These are phyloP conservation scores for Scomberomorus guttatus DNA, from an alignment of 2,797 vertebrate species.

Conservation along the genomic window DNA sequence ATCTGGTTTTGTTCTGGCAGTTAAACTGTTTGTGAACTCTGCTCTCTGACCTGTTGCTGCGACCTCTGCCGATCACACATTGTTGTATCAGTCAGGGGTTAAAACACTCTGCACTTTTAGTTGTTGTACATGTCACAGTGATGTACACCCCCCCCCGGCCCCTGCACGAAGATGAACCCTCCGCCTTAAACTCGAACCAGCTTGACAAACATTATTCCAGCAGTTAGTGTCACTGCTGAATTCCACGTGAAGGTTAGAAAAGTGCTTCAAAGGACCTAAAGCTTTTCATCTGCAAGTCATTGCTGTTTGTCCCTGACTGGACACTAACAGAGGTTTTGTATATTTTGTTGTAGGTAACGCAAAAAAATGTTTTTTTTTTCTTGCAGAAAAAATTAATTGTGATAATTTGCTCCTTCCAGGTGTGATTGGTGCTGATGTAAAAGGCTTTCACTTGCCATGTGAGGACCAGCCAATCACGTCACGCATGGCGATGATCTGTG, in stretches of 20 bases:
- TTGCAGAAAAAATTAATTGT: too few species aligned
- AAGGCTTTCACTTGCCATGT: conserved; percentile 89
- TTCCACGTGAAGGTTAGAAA: conserved; percentile 34
- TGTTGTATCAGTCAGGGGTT: conserved; percentile 70
- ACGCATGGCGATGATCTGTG: conserved; percentile 94
- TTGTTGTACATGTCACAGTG: conserved; percentile 60
- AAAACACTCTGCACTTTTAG: conserved; percentile 59
- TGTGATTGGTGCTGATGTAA: conserved; percentile 94
- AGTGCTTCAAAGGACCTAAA: conserved; percentile 31
- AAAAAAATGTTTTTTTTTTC: not conserved
- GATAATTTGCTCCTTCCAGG: conserved; percentile 75
- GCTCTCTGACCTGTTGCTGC: conserved; percentile 47
- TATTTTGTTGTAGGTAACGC: too few species aligned
- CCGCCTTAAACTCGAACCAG: conserved; percentile 71
- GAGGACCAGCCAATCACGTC: conserved; percentile 91
- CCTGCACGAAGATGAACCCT: conserved; percentile 8
- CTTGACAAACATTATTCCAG: conserved; percentile 75
- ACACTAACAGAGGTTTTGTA: not conserved
- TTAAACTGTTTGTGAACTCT: conserved; percentile 74
- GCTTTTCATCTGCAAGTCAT: conserved; percentile 10
- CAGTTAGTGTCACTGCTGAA: conserved; percentile 65
- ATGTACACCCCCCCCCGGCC: conserved; percentile 44
- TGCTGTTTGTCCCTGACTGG: not conserved
- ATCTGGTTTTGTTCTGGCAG: conserved; percentile 75
- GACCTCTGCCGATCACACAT: conserved; percentile 68